These are phyloP conservation scores for Pherbina coryleti DNA, from an alignment of 2,888 invertebrate species.

Conservation along the genomic window DNA sequence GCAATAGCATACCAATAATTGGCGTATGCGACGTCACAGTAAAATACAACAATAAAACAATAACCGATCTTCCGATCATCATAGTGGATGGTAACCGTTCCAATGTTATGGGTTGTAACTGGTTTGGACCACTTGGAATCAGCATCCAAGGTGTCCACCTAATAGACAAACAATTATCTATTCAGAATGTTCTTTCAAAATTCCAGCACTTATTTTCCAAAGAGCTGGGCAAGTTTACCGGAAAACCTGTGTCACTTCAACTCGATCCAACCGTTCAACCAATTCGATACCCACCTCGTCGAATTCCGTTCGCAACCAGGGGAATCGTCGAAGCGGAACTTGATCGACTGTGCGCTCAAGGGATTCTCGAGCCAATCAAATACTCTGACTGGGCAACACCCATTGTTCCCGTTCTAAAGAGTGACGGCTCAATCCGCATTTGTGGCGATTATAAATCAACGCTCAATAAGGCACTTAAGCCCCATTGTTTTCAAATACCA, in stretches of 20 bases:
- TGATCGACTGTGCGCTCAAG: too few species aligned
- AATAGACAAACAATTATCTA: constrained; percentile 2
- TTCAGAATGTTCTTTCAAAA: constrained; percentile 28
- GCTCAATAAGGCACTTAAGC: constrained; percentile 53
- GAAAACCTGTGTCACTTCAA: constrained; percentile 28
- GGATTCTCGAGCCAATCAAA: constrained; percentile 45
- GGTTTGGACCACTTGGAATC: constrained; percentile 40
- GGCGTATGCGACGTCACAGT: constrained; percentile 36
- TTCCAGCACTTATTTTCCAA: constrained; percentile 34
- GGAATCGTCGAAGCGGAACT: constrained; percentile 43
- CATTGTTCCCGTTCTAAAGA: too few species aligned
- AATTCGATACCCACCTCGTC: constrained; percentile 25
- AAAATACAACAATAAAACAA: constrained; percentile 30
- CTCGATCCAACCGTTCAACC: constrained; percentile 19
- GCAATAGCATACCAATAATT: constrained; percentile 28
- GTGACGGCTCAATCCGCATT: too few species aligned
- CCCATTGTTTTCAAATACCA: constrained; percentile 52
- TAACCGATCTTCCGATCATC: constrained; percentile 38
- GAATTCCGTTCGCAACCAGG: too few species aligned
- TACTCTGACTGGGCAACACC: constrained; percentile 43
- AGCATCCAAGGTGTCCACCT: constrained; percentile 40
- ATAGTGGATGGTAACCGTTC: constrained; percentile 34
- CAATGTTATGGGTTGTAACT: constrained; percentile 42
- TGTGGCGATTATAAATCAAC: too few species aligned
- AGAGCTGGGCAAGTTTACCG: constrained; percentile 36